Conservation (phyloP, 1,140 invertebrate species). For the Galendromus occidentalis region DNA sequence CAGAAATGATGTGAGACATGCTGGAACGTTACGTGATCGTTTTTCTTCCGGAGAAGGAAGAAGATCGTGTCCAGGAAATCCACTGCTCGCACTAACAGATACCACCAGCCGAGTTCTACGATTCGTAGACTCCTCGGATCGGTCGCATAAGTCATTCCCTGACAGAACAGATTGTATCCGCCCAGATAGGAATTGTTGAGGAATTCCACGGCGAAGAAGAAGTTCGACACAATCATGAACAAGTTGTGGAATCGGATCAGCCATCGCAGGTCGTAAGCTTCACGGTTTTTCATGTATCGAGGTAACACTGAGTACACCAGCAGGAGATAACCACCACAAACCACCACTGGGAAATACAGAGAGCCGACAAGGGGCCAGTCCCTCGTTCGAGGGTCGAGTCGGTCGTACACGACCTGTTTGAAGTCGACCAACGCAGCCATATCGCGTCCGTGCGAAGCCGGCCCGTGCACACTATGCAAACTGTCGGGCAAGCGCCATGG, state of each 20-base stretch:
- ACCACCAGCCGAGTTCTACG: conserved; percentile 51
- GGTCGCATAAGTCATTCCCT: not conserved
- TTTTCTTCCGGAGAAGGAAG: conserved; percentile 70
- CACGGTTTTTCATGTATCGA: conserved; percentile 27
- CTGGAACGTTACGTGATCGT: conserved; percentile 63
- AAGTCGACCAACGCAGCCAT: too few species aligned
- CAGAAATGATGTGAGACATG: conserved; percentile 79
- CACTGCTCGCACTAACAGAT: conserved; percentile 78
- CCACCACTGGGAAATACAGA: not conserved
- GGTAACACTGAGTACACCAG: conserved; percentile 29
- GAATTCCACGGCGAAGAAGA: conserved; percentile 15
- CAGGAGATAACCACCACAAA: conserved; percentile 28
- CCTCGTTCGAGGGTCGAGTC: not conserved
- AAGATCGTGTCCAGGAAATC: conserved; percentile 85
- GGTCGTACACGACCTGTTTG: not conserved
- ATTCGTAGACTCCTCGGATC: not conserved
- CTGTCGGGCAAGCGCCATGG: too few species aligned
- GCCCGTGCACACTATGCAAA: too few species aligned
- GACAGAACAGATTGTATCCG: conserved; percentile 12
- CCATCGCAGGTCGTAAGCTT: conserved; percentile 27
- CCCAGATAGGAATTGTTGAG: conserved; percentile 10
- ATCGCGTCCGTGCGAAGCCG: too few species aligned
- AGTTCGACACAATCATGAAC: conserved; percentile 35
- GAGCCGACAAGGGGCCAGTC: not conserved
- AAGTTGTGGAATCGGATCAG: conserved; percentile 57